phyloP scores from a whole-genome alignment of 2,113 vertebrate species.

The Indicator maculatus region DNA sequence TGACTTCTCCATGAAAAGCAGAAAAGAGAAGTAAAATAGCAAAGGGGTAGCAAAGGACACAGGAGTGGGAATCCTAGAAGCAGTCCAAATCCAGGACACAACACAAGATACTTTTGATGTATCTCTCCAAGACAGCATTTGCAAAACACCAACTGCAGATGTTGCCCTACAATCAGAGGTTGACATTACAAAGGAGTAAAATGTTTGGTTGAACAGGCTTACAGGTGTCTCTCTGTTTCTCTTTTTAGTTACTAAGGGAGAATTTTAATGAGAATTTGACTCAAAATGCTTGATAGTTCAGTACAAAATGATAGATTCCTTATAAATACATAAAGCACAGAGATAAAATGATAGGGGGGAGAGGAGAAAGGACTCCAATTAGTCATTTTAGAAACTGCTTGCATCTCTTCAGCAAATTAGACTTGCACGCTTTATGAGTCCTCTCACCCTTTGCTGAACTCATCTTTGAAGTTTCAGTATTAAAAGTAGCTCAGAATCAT shows the following conservation, averaged over 20 bases:
- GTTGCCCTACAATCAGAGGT: background rate
- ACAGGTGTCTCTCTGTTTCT: background rate
- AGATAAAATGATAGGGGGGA: background rate
- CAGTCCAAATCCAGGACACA: background rate
- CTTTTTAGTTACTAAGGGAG: slow-evolving; percentile 15
- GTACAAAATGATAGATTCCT: background rate
- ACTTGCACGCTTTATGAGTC: slow-evolving; percentile 11
- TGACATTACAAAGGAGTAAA: slow-evolving; percentile 2
- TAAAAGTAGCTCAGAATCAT: slow-evolving; percentile 60
- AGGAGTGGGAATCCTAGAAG: background rate
- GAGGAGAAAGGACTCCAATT: slow-evolving; percentile 42
- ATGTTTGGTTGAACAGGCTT: background rate
- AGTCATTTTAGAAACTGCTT: slow-evolving; percentile 54
- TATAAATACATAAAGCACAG: background rate
- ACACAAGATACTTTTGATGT: background rate
- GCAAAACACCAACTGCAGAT: background rate
- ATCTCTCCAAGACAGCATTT: background rate
- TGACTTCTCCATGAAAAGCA: background rate
- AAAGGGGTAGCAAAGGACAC: background rate
- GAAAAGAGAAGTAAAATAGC: background rate
- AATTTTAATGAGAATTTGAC: slow-evolving; percentile 47
- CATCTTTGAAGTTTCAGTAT: slow-evolving; percentile 57
- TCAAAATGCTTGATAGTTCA: background rate
- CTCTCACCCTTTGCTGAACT: slow-evolving; percentile 47
- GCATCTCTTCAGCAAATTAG: slow-evolving; percentile 50